Percentiles rank a stretch among this genome's conserved stretches.
These are phyloP conservation scores for Mixornis gularis DNA, from an alignment of 2,113 vertebrate genomes.

Conservation along the genomic window DNA sequence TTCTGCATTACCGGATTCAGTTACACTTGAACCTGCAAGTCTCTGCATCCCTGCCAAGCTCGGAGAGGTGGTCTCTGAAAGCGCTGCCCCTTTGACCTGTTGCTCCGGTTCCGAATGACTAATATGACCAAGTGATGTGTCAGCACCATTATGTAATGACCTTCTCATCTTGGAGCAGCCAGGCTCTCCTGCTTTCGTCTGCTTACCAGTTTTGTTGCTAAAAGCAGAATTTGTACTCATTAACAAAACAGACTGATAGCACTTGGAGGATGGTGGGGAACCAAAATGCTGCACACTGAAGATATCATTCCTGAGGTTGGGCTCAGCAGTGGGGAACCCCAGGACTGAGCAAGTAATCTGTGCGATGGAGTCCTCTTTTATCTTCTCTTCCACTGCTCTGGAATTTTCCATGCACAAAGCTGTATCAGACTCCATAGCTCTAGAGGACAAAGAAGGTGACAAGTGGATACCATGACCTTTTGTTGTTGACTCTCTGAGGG, in stretches of 20 bases:
- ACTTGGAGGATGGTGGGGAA: conserved; percentile 68
- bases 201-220: conserved; percentile 65
- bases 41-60: conserved; percentile 54
- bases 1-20: conserved; percentile 49
- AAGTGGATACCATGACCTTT: conserved; percentile 82
- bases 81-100: conserved; percentile 64
- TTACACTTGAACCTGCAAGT: conserved; percentile 53
- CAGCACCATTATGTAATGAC: conserved; percentile 61
- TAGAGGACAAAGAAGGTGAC: conserved; percentile 74
- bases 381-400: conserved; percentile 75
- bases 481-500: conserved; percentile 81
- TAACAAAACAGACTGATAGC: conserved; percentile 72
- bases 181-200: conserved; percentile 45
- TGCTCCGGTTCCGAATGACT: conserved; percentile 67
- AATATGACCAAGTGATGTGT: conserved; percentile 61
- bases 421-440: conserved; percentile 76
- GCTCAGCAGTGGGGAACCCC: conserved; percentile 70
- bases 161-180: conserved; percentile 67
- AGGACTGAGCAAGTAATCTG: conserved; percentile 77
- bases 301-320: conserved; percentile 68
- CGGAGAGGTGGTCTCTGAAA: conserved; percentile 41
- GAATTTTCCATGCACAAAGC: conserved; percentile 68
- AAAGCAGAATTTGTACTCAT: conserved; percentile 70
- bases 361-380: conserved; percentile 69
- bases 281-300: conserved; percentile 70